Conservation (phyloP, 1,140 invertebrate genomes). For the Eueides isabella region DNA sequence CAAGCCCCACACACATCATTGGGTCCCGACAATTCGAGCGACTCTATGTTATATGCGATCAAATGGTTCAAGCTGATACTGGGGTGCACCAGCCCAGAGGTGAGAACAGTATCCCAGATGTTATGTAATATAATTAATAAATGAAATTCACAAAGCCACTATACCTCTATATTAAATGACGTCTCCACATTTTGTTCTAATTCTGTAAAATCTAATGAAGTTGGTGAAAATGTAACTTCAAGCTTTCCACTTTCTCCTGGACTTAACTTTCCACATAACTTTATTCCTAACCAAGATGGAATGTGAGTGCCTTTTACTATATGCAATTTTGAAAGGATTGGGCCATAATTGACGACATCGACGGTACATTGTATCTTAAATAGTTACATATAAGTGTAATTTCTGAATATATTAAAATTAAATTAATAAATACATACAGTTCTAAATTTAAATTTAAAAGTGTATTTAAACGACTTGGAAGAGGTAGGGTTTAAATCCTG, state of each 20-base stretch:
- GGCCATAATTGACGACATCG: constrained; percentile 74
- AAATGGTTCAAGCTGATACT: too few relatives aligned
- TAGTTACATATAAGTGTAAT: background rate
- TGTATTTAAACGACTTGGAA: too few relatives aligned
- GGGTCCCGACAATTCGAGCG: too few relatives aligned
- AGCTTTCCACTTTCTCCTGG: constrained; percentile 68
- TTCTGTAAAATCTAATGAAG: constrained; percentile 58
- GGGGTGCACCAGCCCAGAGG: too few relatives aligned
- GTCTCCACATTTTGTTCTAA: constrained; percentile 68
- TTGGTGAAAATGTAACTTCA: constrained; percentile 65
- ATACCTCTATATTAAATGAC: constrained; percentile 64
- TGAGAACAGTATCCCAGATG: too few relatives aligned
- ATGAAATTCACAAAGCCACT: background rate
- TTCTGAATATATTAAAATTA: too few relatives aligned
- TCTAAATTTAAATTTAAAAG: too few relatives aligned
- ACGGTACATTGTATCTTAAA: constrained; percentile 63
- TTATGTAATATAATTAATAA: constrained; percentile 21
- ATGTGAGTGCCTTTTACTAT: constrained; percentile 59
- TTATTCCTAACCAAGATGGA: constrained; percentile 60
- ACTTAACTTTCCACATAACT: constrained; percentile 65
- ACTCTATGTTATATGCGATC: too few relatives aligned
- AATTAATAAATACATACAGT: too few relatives aligned
- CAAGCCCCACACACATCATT: too few relatives aligned
- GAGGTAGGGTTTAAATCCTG: too few relatives aligned
- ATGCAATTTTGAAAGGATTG: constrained; percentile 62